Evolutionary conservation across 2,797 vertebrate species (phyloP).

Genomic region (Anguilla megastoma): DNA sequence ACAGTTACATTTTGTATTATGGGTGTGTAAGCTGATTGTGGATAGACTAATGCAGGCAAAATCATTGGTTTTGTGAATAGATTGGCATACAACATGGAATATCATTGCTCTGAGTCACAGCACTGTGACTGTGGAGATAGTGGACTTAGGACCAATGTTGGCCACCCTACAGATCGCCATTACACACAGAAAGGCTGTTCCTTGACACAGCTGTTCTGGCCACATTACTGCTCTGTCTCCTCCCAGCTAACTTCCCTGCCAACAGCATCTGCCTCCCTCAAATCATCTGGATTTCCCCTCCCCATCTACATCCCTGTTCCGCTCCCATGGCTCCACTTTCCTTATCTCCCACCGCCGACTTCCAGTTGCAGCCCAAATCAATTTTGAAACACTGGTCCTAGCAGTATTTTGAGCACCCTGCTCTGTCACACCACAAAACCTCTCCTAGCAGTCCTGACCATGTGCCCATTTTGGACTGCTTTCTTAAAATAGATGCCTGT

Average conservation of each 20-base stretch:
- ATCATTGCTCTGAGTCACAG: neutral
- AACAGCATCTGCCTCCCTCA: neutral
- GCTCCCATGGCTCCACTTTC: neutral
- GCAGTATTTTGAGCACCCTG: neutral
- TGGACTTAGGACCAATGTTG: neutral
- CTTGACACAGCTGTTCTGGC: conserved; percentile 16
- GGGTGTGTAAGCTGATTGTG: neutral
- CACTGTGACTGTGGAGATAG: neutral
- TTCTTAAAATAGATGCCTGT: neutral
- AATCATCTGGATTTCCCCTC: neutral
- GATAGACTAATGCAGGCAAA: neutral
- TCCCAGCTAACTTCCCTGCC: neutral
- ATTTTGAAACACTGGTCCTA: neutral
- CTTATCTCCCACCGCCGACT: neutral
- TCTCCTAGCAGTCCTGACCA: neutral
- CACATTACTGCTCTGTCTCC: neutral
- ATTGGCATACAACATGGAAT: neutral
- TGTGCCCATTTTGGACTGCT: neutral
- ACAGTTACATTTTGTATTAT: neutral
- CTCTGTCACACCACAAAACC: neutral
- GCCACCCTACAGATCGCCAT: neutral
- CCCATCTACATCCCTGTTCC: neutral
- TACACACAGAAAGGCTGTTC: neutral
- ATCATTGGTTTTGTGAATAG: neutral
- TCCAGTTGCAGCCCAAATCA: neutral